Evolutionary conservation across 2,888 invertebrate species (phyloP).

Genomic region (Xylota sylvarum): DNA sequence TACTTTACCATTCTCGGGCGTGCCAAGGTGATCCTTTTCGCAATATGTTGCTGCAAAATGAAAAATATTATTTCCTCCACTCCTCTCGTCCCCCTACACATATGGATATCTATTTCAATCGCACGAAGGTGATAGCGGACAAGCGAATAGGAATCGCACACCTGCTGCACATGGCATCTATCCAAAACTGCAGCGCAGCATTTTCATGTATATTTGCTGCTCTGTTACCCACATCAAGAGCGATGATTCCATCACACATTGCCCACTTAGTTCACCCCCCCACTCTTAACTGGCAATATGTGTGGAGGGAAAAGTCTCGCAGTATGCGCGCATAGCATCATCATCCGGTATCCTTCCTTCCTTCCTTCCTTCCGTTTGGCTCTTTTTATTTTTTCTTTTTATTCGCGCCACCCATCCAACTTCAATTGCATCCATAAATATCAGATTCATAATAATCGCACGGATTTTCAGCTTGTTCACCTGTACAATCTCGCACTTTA

Average conservation of each 20-base stretch:
- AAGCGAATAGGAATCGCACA: constrained; percentile 58
- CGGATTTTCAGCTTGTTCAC: constrained; percentile 71
- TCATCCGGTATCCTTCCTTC: constrained; percentile 72
- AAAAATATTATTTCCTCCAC: constrained; percentile 67
- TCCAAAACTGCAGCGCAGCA: constrained; percentile 66
- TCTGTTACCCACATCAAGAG: constrained; percentile 70
- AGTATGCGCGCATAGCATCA: constrained; percentile 51
- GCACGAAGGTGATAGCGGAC: constrained; percentile 46
- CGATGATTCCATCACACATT: constrained; percentile 59
- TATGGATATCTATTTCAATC: constrained; percentile 64
- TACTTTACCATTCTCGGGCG: constrained; percentile 25
- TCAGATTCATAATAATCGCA: constrained; percentile 72
- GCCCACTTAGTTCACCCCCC: constrained; percentile 12
- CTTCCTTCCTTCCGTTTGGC: constrained; percentile 69
- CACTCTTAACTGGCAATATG: constrained; percentile 41
- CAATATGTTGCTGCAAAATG: constrained; percentile 66
- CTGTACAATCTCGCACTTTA: constrained; percentile 25
- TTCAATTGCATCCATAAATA: constrained; percentile 75
- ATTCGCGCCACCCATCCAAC: constrained; percentile 27
- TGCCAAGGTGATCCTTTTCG: constrained; percentile 47
- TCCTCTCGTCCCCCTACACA: not conserved
- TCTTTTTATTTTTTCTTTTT: constrained; percentile 53
- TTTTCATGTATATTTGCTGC: constrained; percentile 73
- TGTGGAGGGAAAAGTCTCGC: constrained; percentile 35
- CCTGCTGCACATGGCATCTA: constrained; percentile 72